Conservation (phyloP, 2,797 vertebrate genomes). For the Acipenser transmontanus region DNA sequence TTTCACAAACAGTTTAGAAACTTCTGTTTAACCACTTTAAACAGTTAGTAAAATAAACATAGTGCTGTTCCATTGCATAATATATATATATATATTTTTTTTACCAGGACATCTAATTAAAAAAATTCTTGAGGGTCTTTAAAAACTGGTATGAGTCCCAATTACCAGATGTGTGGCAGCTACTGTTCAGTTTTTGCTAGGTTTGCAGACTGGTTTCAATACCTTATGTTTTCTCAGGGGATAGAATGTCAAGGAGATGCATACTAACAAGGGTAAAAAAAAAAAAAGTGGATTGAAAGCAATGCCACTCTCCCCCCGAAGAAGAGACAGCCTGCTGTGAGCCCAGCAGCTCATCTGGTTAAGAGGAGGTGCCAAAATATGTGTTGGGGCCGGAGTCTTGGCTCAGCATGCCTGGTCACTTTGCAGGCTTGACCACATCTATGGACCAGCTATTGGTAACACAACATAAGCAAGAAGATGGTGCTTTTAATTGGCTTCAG, state of each 20-base stretch:
- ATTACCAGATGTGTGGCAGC: background rate
- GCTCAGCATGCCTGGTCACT: slow-evolving; percentile 29
- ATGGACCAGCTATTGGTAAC: slow-evolving; percentile 32
- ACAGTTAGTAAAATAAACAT: no score
- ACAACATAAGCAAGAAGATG: slow-evolving; percentile 41
- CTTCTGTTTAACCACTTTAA: no score
- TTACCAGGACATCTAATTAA: no score
- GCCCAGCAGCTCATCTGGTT: slow-evolving; percentile 39
- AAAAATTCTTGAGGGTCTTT: background rate
- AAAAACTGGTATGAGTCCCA: background rate
- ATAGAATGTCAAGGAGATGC: slow-evolving; percentile 42
- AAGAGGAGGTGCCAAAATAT: slow-evolving; percentile 54
- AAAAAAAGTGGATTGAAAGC: slow-evolving; percentile 35
- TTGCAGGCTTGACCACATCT: slow-evolving; percentile 41
- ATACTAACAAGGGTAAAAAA: slow-evolving; percentile 38
- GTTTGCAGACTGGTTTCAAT: slow-evolving; percentile 19
- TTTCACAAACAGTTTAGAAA: no score
- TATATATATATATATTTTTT: no score
- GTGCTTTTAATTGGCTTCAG: slow-evolving; percentile 51
- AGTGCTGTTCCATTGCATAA: no score
- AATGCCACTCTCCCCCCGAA: slow-evolving; percentile 46
- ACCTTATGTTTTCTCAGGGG: slow-evolving; percentile 45
- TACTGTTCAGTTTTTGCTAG: background rate
- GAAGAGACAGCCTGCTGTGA: slow-evolving; percentile 44
- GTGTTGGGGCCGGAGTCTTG: slow-evolving; percentile 41